Evolutionary conservation across 2,797 vertebrate species (phyloP), one percentile per base, ranked within the genome.

Genomic region (Helarctos malayanus): DNA sequence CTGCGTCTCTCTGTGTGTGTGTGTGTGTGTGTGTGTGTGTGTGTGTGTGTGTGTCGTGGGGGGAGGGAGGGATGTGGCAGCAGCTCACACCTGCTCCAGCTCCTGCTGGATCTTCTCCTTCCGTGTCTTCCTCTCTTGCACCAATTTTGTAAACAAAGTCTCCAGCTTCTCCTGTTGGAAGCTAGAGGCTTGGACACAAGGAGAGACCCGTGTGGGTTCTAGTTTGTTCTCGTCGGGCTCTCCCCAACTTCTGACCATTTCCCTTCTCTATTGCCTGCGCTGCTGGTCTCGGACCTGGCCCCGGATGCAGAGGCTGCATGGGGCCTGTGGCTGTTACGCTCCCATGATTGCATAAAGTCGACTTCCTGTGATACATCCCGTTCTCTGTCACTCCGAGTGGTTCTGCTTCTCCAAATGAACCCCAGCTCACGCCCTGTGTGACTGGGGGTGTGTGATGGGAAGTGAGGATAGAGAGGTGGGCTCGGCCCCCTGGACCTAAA

Each of bases 181-280:
- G 61, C 27, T 14, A 0, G 32, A 38, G 68, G 32, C 57, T 38
- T 0, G 0, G 68, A 47, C 0, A 2, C 5, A 1, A 27, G 5
- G 57, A 56, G 81, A 81, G 23, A 61, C 23, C 19, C 14, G 11
- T 1, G 5, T 16, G 45, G 41, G 41, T 14, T 59, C 59, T 38
- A 13, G 32, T 18, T 32, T 14, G 7, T 86, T 47, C 52, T 35
- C 0, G 0, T 27, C 59, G 9, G 21, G 11, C 47, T 47, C 11
- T 89, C 35, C 45, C 57, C 68, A 38, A 0, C 57, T 45, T 23
- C 9, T 69, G 81, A n/a, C 56, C 2, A 8, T 57, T n/a, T 71
- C 76, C 52, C 45, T 78, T 69, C 56, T 45, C 45, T 3, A 1
- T 7, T 2, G 47, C 57, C 65, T 57, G 29, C 57, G 18, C n/a